Evolutionary conservation across 2,797 vertebrate genomes (phyloP).

Genomic region (Bovichtus variegatus): DNA sequence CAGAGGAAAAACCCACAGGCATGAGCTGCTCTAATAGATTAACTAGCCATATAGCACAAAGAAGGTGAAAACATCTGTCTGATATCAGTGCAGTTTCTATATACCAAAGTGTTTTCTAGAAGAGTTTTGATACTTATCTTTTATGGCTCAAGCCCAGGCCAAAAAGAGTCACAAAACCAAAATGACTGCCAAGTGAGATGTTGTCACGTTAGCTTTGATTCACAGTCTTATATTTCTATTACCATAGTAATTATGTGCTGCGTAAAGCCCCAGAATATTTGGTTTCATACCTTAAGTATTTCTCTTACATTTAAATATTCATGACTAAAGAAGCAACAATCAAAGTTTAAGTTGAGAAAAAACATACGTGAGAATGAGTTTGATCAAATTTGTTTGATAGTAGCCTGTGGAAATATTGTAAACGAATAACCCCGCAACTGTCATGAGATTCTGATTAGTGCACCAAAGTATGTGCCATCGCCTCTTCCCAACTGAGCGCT

Average conservation of each 20-base stretch:
- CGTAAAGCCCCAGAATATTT: not conserved
- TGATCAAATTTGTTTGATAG: not conserved
- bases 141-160: not conserved
- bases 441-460: not conserved
- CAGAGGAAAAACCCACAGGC: conserved; percentile 67
- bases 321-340: not conserved
- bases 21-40: conserved; percentile 75
- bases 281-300: not conserved
- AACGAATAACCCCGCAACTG: not conserved
- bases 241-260: not conserved
- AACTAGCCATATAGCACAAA: conserved; percentile 67
- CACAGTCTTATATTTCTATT: not conserved
- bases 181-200: not conserved
- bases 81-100: conserved; percentile 40
- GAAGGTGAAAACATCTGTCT: conserved; percentile 59
- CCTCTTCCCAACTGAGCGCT: not conserved
- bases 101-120: conserved; percentile 19
- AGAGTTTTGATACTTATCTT: conserved; percentile 2
- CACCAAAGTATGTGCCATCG: not conserved
- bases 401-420: not conserved
- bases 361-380: not conserved
- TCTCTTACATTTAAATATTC: not conserved
- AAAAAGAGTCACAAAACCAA: not conserved
- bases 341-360: not conserved
- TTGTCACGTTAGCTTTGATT: not conserved